phyloP scores from a whole-genome alignment of 2,113 vertebrate species.

The Reinhardtius hippoglossoides region DNA sequence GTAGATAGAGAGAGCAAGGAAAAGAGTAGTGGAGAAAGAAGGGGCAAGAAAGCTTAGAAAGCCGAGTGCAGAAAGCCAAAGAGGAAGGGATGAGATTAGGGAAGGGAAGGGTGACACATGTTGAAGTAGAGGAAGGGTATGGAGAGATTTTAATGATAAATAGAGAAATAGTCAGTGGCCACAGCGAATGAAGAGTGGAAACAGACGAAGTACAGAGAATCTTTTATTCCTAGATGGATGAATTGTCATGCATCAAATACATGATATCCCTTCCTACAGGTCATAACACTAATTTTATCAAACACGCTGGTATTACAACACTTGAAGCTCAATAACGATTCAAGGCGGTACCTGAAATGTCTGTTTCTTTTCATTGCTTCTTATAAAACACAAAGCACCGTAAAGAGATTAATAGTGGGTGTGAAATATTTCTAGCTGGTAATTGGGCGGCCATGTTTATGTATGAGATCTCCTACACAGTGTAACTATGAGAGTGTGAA shows the following conservation, averaged over 20 bases:
- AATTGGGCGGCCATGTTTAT: slow-evolving; percentile 40
- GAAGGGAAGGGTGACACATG: neutral
- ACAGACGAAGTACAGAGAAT: neutral
- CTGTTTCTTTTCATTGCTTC: too few species aligned
- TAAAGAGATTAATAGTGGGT: neutral
- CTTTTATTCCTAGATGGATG: neutral
- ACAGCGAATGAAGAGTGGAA: neutral
- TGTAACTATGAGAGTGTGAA: slow-evolving; percentile 46
- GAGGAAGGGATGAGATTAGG: slow-evolving; percentile 4
- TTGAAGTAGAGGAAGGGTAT: neutral
- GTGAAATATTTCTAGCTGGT: slow-evolving; percentile 25
- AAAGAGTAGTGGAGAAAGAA: neutral
- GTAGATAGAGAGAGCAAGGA: neutral
- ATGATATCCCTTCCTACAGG: neutral
- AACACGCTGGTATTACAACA: neutral
- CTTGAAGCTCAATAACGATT: too few species aligned
- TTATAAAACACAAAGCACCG: too few species aligned
- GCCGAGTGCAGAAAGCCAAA: neutral
- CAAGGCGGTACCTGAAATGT: too few species aligned
- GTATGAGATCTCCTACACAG: neutral
- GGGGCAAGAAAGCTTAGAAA: neutral
- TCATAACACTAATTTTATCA: neutral
- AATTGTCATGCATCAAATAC: neutral
- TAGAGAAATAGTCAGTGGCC: neutral
- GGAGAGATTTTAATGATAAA: slow-evolving; percentile 7